Evolutionary conservation across 2,797 vertebrate genomes (phyloP), one percentile per base, ranked within the genome.

Genomic region (Ctenopoma multispine): DNA sequence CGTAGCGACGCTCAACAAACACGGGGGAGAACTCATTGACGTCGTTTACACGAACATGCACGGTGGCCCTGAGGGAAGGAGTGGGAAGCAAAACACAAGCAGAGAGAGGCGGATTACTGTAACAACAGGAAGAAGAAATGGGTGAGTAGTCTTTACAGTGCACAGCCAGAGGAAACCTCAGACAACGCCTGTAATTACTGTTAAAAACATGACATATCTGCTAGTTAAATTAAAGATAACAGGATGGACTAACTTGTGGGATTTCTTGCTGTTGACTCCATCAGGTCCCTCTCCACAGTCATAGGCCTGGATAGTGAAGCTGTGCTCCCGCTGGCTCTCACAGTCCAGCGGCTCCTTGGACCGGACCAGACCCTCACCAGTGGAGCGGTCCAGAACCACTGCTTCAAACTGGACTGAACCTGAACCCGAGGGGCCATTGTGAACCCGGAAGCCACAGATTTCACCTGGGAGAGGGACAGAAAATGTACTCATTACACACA

Each of bases 11-110:
- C 79, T 99, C 97, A 58, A 98, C 97, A 50, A 99, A 99, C 89
- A 99, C 97, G 0, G 98, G 98, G 75, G 97, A 97, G 81, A 99
- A 99, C 89, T 99, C 97, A 0, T 99, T 99, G 87, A 99, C 98
- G 0, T 99, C 98, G 0, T 99, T 99, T 18, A 99, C 98, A 18
- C 97, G 94, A 29, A 99, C 97, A 0, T 98, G 98, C 56, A 99
- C 97, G 0, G 97, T 99, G 64, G 98, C 98, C 94, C 98, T 99
- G 90, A 36, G 27, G 66, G 24, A 23, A 21, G 49, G 49, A 50
- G 72, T 10, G 47, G 69, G 64, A 69, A 24, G 48, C 21, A 47
- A 72, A 63, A 80, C 44, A 66, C 38, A 53, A 79, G 63, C 38
- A 56, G 46, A 62, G 66, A 78, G 44, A 72, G 53, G 64, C 0